These are phyloP conservation scores for Cheilosia grossa DNA, from an alignment of 2,888 invertebrate species.

Conservation along the genomic window DNA sequence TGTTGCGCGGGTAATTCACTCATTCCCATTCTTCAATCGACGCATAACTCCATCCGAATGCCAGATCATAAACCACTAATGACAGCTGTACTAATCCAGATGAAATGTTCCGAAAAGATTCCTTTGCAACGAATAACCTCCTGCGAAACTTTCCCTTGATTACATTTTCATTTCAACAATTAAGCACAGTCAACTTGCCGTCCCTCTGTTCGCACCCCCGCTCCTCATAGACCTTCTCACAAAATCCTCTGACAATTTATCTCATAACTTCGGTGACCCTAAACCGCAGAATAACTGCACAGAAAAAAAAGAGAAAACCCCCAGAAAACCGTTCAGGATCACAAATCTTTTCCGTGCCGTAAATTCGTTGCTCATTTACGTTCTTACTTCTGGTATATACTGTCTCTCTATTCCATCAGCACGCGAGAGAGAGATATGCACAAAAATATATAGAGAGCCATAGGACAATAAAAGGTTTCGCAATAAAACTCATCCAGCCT, in stretches of 20 bases:
- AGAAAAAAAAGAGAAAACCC: slow-evolving; percentile 16
- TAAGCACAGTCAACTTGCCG: slow-evolving; percentile 34
- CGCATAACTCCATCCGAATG: neutral
- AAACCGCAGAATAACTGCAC: slow-evolving; percentile 47
- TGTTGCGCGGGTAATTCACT: neutral
- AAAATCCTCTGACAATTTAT: slow-evolving; percentile 63
- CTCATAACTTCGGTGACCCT: slow-evolving; percentile 71
- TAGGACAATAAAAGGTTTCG: slow-evolving; percentile 71
- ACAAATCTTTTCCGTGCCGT: slow-evolving; percentile 72
- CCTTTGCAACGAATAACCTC: neutral
- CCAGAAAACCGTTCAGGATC: slow-evolving; percentile 58
- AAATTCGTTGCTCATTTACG: slow-evolving; percentile 68
- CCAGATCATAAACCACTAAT: slow-evolving; percentile 22
- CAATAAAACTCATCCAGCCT: slow-evolving; percentile 70
- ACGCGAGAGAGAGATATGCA: slow-evolving; percentile 4
- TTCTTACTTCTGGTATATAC: slow-evolving; percentile 31
- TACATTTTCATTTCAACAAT: slow-evolving; percentile 64
- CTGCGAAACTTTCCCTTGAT: slow-evolving; percentile 49
- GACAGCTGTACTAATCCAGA: neutral
- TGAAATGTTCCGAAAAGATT: slow-evolving; percentile 1
- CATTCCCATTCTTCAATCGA: neutral
- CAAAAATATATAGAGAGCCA: slow-evolving; percentile 36
- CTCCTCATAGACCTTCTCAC: neutral
- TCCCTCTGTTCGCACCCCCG: neutral
- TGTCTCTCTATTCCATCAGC: slow-evolving; percentile 44